Conservation (phyloP, 1,140 invertebrate genomes). For the Ceratina japonica region DNA sequence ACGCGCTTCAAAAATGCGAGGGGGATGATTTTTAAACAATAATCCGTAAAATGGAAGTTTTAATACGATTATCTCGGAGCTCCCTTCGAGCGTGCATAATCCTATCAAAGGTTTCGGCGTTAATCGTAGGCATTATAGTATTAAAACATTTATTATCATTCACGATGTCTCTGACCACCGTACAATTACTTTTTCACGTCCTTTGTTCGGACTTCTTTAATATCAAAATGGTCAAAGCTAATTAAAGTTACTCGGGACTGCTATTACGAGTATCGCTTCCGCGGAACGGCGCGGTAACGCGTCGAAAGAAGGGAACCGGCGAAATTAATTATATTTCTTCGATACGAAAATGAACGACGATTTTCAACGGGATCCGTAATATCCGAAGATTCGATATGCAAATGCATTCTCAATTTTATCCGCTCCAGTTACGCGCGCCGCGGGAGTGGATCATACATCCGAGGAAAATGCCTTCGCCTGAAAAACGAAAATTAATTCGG, state of each 20-base stretch:
- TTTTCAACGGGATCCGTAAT: neutral
- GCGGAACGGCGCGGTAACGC: neutral
- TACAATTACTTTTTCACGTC: no score
- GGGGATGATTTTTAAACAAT: neutral
- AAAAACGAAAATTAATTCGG: neutral
- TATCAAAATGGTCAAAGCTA: no score
- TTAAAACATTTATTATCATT: no score
- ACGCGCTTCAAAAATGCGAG: neutral
- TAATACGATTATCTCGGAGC: neutral
- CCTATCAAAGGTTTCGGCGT: neutral
- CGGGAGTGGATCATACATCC: neutral
- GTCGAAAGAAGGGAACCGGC: neutral
- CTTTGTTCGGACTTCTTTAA: no score
- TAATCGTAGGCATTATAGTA: no score
- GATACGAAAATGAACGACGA: neutral
- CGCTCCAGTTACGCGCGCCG: neutral
- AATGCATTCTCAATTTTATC: slow-evolving; percentile 1
- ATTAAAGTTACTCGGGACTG: neutral
- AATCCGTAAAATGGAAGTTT: neutral
- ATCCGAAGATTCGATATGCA: slow-evolving; percentile 5
- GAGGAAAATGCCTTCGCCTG: neutral
- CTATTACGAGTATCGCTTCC: neutral
- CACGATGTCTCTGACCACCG: neutral
- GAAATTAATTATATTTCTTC: neutral
- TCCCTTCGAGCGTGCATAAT: neutral